Evolutionary conservation across 64 coral and sea anemone species (phyloP).

Genomic region (Pocillopora verrucosa): DNA sequence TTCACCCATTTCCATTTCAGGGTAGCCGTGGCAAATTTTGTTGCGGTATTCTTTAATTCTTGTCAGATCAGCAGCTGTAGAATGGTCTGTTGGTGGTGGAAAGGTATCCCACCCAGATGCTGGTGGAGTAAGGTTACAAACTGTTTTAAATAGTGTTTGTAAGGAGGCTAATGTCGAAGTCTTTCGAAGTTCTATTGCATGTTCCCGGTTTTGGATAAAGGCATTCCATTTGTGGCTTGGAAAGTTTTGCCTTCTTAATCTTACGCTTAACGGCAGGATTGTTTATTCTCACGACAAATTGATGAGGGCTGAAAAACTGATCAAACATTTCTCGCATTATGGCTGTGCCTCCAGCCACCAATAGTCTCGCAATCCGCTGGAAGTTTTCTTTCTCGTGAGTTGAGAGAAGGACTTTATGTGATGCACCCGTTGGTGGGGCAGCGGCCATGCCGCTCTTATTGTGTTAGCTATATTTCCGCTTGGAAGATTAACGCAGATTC

Average conservation of each 20-base stretch:
- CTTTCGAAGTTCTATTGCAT: background rate
- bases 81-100: background rate
- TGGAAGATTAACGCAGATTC: too few relatives aligned
- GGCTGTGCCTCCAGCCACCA: background rate
- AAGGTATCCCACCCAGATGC: slow-evolving; percentile 1
- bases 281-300: background rate
- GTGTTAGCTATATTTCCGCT: too few relatives aligned
- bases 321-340: background rate
- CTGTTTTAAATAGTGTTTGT: background rate
- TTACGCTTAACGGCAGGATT: background rate
- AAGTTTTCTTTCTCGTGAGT: background rate
- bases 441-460: too few relatives aligned
- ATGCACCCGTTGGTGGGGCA: too few relatives aligned
- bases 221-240: background rate
- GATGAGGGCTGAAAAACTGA: background rate
- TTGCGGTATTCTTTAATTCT: too few relatives aligned
- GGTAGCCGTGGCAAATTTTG: too few relatives aligned
- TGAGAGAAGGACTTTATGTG: background rate
- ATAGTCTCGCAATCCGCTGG: background rate
- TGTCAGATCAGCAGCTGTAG: too few relatives aligned
- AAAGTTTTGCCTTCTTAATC: background rate
- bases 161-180: slow-evolving; percentile 10
- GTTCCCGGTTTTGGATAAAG: background rate
- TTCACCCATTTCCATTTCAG: too few relatives aligned
- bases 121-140: slow-evolving; percentile 9